These are phyloP conservation scores for Drosophila affinis DNA, from an alignment of 2,888 invertebrate species.

Conservation along the genomic window DNA sequence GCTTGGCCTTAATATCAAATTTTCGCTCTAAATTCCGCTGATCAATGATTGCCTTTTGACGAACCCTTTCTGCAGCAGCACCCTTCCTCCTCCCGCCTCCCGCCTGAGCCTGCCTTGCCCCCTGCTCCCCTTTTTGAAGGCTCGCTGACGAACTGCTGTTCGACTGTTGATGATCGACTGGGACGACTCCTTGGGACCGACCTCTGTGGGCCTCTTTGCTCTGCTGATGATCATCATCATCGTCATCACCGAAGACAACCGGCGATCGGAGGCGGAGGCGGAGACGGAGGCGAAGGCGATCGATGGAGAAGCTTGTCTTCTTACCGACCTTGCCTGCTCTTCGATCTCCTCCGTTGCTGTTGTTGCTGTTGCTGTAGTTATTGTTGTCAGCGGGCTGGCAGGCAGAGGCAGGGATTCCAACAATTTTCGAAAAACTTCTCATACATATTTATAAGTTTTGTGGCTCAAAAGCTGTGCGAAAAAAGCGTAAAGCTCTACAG, in stretches of 20 bases:
- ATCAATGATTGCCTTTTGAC: constrained; percentile 80
- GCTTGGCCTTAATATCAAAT: constrained; percentile 76
- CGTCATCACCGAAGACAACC: constrained; percentile 36
- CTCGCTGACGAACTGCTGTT: constrained; percentile 73
- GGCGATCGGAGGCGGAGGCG: constrained; percentile 42
- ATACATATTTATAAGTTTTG: constrained; percentile 82
- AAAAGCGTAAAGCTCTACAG: constrained; percentile 61
- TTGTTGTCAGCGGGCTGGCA: constrained; percentile 59
- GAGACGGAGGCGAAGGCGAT: too few relatives aligned
- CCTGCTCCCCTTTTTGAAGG: constrained; percentile 43
- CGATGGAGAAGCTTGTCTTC: constrained; percentile 64
- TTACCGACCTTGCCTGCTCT: constrained; percentile 74
- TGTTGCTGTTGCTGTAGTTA: constrained; percentile 28
- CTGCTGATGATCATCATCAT: constrained; percentile 14
- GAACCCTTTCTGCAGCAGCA: constrained; percentile 45
- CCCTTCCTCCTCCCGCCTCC: background rate
- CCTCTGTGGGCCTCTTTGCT: constrained; percentile 24
- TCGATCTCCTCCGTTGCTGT: constrained; percentile 8
- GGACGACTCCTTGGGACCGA: constrained; percentile 19
- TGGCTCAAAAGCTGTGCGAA: constrained; percentile 66
- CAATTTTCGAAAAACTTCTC: constrained; percentile 80
- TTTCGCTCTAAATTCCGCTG: constrained; percentile 80
- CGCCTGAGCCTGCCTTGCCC: background rate
- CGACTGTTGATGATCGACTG: constrained; percentile 54
- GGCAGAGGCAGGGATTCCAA: constrained; percentile 82